Conservation (phyloP, 2,888 invertebrate species). For the Cephus pygmeus region DNA sequence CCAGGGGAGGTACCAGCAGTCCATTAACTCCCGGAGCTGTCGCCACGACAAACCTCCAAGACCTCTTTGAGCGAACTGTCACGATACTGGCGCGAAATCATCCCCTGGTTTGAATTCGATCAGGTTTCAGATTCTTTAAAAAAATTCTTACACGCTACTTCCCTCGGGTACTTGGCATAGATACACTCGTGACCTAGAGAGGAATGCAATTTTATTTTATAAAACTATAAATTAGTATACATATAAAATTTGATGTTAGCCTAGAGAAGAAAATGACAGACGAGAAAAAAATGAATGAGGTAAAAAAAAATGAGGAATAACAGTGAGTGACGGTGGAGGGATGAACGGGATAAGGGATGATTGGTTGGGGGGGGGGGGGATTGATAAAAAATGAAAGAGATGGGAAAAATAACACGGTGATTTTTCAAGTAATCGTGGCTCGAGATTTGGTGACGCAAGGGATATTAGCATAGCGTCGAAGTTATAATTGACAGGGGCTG, state of each 20-base stretch:
- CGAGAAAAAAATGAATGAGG: not conserved
- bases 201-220: not conserved
- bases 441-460: not conserved
- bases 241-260: not conserved
- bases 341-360: not conserved
- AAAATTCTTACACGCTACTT: not conserved
- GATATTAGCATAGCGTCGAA: constrained; percentile 56
- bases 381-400: not conserved
- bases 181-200: not conserved
- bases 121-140: not conserved
- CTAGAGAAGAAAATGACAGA: not conserved
- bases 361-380: not conserved
- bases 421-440: not conserved
- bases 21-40: constrained; percentile 18
- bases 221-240: too few species aligned
- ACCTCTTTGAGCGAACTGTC: not conserved
- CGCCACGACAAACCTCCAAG: not conserved
- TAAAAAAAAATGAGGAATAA: not conserved
- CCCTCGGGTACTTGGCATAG: not conserved
- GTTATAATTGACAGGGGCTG: constrained; percentile 60
- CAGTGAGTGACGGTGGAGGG: not conserved
- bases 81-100: not conserved
- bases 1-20: constrained; percentile 14
- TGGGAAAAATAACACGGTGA: not conserved
- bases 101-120: not conserved